Evolutionary conservation across 2,888 invertebrate species (phyloP).

Genomic region (Cosmopolites sordidus): DNA sequence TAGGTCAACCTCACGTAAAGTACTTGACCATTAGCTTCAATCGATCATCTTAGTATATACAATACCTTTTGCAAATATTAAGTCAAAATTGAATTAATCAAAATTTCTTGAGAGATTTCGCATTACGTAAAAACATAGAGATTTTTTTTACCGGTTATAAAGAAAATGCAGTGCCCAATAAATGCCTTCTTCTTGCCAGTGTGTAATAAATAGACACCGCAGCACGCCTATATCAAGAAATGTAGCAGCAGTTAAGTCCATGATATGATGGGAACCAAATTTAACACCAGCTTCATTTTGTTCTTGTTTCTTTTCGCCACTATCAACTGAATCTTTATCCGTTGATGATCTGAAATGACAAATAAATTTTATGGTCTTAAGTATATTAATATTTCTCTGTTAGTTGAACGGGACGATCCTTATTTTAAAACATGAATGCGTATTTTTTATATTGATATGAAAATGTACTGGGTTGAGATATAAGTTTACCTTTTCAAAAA

Average conservation of each 20-base stretch:
- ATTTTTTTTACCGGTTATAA: conserved; percentile 67
- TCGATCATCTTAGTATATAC: no score
- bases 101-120: no score
- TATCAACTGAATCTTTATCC: conserved; percentile 74
- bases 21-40: no score
- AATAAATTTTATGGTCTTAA: background rate
- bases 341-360: conserved; percentile 55
- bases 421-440: no score
- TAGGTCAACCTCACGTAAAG: no score
- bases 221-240: conserved; percentile 95
- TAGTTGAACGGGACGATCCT: no score
- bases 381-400: background rate
- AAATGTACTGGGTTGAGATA: no score
- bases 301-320: conserved; percentile 41
- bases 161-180: conserved; percentile 94
- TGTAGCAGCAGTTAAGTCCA: conserved; percentile 78
- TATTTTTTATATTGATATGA: no score
- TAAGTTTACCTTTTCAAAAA: no score
- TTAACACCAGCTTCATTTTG: conserved; percentile 11
- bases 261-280: conserved; percentile 27
- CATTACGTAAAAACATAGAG: no score
- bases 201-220: conserved; percentile 89
- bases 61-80: no score
- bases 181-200: conserved; percentile 98
- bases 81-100: no score